Base-by-base conservation (phyloP, 2,888 invertebrate species). In the Disparrhopalites patrizii region DNA sequence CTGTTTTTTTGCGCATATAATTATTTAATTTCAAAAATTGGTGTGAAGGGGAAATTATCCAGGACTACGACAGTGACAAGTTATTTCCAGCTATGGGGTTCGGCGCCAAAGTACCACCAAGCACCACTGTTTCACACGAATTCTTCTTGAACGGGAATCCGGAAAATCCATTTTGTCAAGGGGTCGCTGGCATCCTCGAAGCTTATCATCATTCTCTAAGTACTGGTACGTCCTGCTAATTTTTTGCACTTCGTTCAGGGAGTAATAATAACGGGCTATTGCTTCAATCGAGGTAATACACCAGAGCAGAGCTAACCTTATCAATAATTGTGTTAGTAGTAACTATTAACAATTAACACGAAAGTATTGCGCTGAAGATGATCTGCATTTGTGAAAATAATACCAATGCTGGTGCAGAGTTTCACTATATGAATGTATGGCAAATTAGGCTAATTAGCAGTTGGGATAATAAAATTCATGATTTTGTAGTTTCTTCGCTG, bases 101-200 rank as follows among this genome's bases (percentile, higher is more conserved):
- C 76, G 83, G 83, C 25, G 83, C 82, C 1, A 79, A 80, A 71
- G 72, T 82, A 52, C 81, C 81, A 18, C 81, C 81, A 10, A 78
- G 79, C 71, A 78, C 78, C 3, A 67, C 68, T 20, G 81, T 83
- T 0, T 80, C 80, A 8, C 82, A 83, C 74, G 80, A 82, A 70
- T 80, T 79, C 69, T 74, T 76, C 18, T 50, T 79, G 79, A 83
- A 82, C 76, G 78, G 80, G 51, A 79, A 81, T 69, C 78, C 79
- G 0, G 74, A 77, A 27, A 81, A 81, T 73, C 82, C 82, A 2
- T 80, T 79, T 68, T 79, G 78, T 50, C 67, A 74, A 56, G 79
- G 79, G 7, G 77, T 79, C n/a, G 72, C 70, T 5, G 76, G 82
- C 54, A 78, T 83, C 8, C 68, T 83, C 62, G 77, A 78, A 15